Base-by-base conservation (phyloP, 2,888 invertebrate species). In the Trichogramma evanescens region DNA sequence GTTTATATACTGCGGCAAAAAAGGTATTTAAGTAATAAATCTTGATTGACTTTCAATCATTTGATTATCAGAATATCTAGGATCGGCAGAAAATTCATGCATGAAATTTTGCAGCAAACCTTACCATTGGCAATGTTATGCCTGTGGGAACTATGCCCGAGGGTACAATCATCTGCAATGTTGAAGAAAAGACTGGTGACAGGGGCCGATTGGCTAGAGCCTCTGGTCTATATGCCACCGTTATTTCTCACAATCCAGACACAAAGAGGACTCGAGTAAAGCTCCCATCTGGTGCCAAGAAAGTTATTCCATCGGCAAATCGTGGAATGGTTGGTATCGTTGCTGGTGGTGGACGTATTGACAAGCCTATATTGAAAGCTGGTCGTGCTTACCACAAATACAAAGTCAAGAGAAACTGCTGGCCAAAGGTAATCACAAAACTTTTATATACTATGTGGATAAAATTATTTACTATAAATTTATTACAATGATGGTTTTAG, bases 341-440 rank as follows among this genome's bases (percentile, higher is more conserved):
- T 67, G 96, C 99, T 72, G 99, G 99, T 68, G 99, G 99, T 81
- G 99, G 99, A 72, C 91, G 99, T 86, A 97, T 99, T 74, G 99
- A 99, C 84, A 99, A 99, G 80, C 99, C 99, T 42, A 93, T 97
- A 76, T 82, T 99, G 78, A 99, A 99, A 82, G 99, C 99, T 70
- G 99, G 99, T 74, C 90, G 98, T 79, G 97, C 99, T 2, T 99
- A 98, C 82, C 95, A 96, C 83, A 99, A 99, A 81, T 99, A 97
- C 84, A 98, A 98, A 88, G 98, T 94, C 63, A 99, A 99, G 87
- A 91, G 99, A 80, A 99, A 99, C 86, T 95, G 97, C 90, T 99
- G 99, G 99, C 99, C 99, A 71, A 95, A 92, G 80, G 91, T 92
- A 70, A 67, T 44, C 56, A 52, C 55, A 6, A 49, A 39, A 51